phyloP scores from a whole-genome alignment of 2,113 vertebrate genomes.

The Prunella himalayana region DNA sequence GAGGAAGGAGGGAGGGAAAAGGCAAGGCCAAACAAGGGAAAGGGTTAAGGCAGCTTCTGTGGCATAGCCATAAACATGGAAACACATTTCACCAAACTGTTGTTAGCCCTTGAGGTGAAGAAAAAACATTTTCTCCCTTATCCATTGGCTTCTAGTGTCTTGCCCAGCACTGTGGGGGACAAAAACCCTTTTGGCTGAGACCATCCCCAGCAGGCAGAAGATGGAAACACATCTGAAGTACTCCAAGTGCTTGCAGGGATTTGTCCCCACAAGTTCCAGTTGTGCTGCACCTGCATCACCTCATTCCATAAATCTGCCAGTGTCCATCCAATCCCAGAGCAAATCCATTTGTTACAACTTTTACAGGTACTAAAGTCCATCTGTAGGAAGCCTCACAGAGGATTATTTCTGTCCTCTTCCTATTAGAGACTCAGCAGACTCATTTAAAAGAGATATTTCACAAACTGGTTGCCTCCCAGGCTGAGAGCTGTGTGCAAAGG shows the following conservation, averaged over 20 bases:
- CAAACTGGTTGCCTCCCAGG: neutral
- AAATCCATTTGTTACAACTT: constrained; percentile 6
- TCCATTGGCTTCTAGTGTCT: neutral
- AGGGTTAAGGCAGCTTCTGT: neutral
- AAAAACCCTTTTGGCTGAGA: neutral
- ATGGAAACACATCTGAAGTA: neutral
- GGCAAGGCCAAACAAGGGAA: neutral
- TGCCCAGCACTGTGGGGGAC: neutral
- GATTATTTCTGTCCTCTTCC: constrained; percentile 28
- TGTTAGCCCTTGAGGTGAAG: neutral
- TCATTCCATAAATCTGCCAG: neutral
- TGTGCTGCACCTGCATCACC: neutral
- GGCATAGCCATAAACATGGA: neutral
- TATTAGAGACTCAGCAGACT: neutral
- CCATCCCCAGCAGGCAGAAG: neutral
- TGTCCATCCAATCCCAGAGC: neutral
- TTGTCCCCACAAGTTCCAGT: neutral
- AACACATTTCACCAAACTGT: neutral
- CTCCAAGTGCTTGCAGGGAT: neutral
- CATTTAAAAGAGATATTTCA: neutral
- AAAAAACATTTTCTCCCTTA: neutral
- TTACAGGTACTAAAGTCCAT: neutral
- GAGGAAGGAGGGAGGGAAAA: neutral
- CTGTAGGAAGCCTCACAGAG: neutral
- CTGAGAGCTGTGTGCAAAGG: neutral